Conservation (phyloP, 2,888 invertebrate genomes). For the Polylopha cassiicola region DNA sequence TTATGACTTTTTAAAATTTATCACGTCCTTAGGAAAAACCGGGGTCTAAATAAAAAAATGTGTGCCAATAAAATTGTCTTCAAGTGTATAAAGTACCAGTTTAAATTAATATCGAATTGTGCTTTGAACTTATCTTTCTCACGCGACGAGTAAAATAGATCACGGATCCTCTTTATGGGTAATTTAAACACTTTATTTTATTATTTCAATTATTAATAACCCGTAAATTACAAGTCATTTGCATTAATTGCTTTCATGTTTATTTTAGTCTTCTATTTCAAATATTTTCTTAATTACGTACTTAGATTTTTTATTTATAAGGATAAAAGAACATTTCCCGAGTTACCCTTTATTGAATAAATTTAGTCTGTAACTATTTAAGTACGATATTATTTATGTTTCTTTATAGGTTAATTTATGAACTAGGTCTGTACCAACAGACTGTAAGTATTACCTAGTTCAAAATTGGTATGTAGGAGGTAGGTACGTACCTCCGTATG, state of each 20-base stretch:
- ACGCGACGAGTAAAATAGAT: slow-evolving; percentile 38
- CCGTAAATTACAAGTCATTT: slow-evolving; percentile 10
- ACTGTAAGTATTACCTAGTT: too few relatives aligned
- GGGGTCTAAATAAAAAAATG: slow-evolving; percentile 1
- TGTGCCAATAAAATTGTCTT: slow-evolving; percentile 22
- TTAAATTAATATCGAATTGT: slow-evolving; percentile 57
- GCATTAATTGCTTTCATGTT: slow-evolving; percentile 2
- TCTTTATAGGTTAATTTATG: too few relatives aligned
- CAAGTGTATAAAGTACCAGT: slow-evolving; percentile 41
- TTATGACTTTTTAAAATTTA: too few relatives aligned
- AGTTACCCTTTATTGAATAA: too few relatives aligned
- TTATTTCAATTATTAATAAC: slow-evolving; percentile 12
- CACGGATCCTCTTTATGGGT: slow-evolving; percentile 18
- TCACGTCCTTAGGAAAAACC: not conserved
- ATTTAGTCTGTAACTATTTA: too few relatives aligned
- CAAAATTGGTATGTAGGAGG: too few relatives aligned
- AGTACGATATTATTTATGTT: too few relatives aligned
- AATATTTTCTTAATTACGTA: not conserved
- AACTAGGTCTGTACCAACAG: too few relatives aligned
- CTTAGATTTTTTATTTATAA: too few relatives aligned
- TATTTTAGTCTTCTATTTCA: slow-evolving; percentile 1
- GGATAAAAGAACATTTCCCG: too few relatives aligned
- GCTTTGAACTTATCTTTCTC: slow-evolving; percentile 48
- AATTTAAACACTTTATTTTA: slow-evolving; percentile 12
- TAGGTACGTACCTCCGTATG: too few relatives aligned